phyloP scores from a whole-genome alignment of 2,888 invertebrate genomes.

The Toxonevra muliebris region DNA sequence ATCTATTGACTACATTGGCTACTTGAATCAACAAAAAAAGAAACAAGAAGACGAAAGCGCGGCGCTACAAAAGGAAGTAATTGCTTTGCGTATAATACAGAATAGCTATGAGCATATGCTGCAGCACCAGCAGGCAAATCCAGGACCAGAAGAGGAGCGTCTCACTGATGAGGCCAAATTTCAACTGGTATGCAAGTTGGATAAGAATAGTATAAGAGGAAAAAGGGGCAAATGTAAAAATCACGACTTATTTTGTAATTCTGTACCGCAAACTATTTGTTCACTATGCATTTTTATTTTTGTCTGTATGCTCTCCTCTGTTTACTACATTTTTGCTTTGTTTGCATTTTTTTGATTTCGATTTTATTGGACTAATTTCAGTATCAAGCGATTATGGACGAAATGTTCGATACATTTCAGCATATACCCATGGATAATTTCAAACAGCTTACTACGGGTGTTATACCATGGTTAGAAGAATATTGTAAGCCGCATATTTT shows the following conservation, averaged over 20 bases:
- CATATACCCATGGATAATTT: constrained; percentile 92
- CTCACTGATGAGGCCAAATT: constrained; percentile 96
- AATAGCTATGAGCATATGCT: constrained; percentile 96
- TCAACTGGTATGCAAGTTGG: constrained; percentile 83
- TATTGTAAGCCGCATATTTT: constrained; percentile 95
- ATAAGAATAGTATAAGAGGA: not conserved
- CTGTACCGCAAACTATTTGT: too few relatives aligned
- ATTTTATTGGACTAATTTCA: constrained; percentile 21
- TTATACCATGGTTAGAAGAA: constrained; percentile 97
- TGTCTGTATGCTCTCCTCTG: not conserved
- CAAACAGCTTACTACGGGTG: constrained; percentile 90
- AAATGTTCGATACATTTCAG: constrained; percentile 89
- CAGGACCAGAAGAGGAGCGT: constrained; percentile 86
- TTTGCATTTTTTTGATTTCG: not conserved
- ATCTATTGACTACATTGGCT: constrained; percentile 93
- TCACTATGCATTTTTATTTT: too few relatives aligned
- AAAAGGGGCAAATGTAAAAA: too few relatives aligned
- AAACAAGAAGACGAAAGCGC: constrained; percentile 95
- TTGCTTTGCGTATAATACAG: constrained; percentile 93
- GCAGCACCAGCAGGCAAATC: constrained; percentile 92
- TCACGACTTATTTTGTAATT: too few relatives aligned
- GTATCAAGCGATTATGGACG: constrained; percentile 89
- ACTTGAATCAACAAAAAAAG: constrained; percentile 88
- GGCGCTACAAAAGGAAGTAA: constrained; percentile 88
- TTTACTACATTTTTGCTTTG: not conserved